Conservation (phyloP, 2,888 invertebrate species). For the Crepidodera aurea region DNA sequence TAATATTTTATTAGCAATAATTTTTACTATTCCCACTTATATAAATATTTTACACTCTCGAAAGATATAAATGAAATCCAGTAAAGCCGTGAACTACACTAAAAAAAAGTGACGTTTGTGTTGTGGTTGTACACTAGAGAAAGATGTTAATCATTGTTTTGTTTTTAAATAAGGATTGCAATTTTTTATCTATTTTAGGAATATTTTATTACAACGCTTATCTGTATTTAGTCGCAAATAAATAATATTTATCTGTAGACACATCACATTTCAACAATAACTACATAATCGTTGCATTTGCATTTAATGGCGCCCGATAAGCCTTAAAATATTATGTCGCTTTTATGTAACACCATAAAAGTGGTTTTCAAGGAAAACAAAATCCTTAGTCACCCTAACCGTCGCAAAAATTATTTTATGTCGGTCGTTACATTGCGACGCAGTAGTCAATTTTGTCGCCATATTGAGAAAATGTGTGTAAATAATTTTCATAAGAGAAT, state of each 20-base stretch:
- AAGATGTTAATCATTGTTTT: too few relatives aligned
- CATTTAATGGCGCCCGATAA: slow-evolving; percentile 3
- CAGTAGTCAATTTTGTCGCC: too few relatives aligned
- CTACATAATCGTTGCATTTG: slow-evolving; percentile 18
- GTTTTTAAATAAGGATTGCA: slow-evolving; percentile 18
- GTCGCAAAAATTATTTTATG: too few relatives aligned
- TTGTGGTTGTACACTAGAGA: neutral
- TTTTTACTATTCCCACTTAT: too few relatives aligned
- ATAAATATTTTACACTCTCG: too few relatives aligned
- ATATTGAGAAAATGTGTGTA: too few relatives aligned
- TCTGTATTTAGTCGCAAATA: neutral
- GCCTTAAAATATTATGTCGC: neutral
- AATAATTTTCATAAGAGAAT: too few relatives aligned
- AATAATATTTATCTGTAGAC: slow-evolving; percentile 11
- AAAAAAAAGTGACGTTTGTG: neutral
- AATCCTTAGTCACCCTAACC: too few relatives aligned
- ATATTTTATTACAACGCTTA: slow-evolving; percentile 9
- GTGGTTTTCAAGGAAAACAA: neutral
- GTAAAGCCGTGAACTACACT: too few relatives aligned
- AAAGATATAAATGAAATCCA: too few relatives aligned
- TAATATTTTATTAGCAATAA: too few relatives aligned
- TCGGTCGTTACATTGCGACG: too few relatives aligned
- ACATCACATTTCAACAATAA: slow-evolving; percentile 9
- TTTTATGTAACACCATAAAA: neutral
- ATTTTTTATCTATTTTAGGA: slow-evolving; percentile 14